A percentile compares a stretch with the other conserved stretches of the same genome.
phyloP scores from a whole-genome alignment of 2,888 invertebrate species.

The Tuta absoluta region DNA sequence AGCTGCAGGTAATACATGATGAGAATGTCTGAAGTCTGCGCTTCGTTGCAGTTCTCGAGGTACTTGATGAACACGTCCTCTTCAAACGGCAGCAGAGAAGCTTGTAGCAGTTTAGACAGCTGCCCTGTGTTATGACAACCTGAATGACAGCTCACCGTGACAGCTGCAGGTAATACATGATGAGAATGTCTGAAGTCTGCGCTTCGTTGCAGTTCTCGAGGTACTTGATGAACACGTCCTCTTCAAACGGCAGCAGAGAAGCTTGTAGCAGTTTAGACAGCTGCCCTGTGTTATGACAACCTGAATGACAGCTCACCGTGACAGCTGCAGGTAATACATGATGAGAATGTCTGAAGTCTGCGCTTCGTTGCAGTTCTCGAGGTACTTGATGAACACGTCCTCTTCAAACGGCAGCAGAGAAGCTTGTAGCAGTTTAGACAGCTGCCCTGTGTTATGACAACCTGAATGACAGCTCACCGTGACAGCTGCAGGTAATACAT shows the following conservation, averaged over 20 bases:
- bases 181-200: slow-evolving; percentile 83
- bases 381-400: too few species aligned
- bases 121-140: too few species aligned
- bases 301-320: slow-evolving; percentile 55
- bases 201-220: slow-evolving; percentile 80
- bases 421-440: too few species aligned
- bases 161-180: slow-evolving; percentile 86
- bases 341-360: slow-evolving; percentile 85
- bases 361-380: slow-evolving; percentile 76
- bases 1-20: slow-evolving; percentile 86
- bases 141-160: slow-evolving; percentile 57
- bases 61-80: too few species aligned
- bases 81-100: too few species aligned
- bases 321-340: slow-evolving; percentile 85
- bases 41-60: slow-evolving; percentile 76
- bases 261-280: slow-evolving; percentile 70
- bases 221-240: slow-evolving; percentile 84
- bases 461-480: slow-evolving; percentile 53
- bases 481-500: slow-evolving; percentile 85
- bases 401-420: too few species aligned
- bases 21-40: slow-evolving; percentile 83
- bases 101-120: too few species aligned
- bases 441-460: too few species aligned
- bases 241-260: slow-evolving; percentile 83
- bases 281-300: background rate